Percentiles rank a stretch among this genome's conserved stretches.
Conservation (phyloP, 2,113 vertebrate species). For the Pollimyrus isidori region DNA sequence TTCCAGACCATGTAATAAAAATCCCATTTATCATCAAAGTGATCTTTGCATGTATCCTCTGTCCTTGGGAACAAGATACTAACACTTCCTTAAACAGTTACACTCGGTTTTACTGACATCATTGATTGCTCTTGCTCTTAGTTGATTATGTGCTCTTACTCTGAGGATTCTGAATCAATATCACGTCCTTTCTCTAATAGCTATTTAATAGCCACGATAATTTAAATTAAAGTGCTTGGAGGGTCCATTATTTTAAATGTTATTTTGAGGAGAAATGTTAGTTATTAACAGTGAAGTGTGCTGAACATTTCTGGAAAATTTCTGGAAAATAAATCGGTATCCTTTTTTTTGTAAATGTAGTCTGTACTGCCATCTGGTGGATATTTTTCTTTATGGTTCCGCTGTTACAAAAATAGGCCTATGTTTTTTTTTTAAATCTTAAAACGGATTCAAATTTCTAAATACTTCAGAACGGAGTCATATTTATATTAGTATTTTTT, state of each 20-base stretch:
- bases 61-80: neutral
- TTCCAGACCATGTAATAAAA: neutral
- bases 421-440: neutral
- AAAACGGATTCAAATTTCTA: neutral
- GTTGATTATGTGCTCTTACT: neutral
- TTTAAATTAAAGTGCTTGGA: neutral
- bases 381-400: neutral
- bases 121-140: neutral
- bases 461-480: neutral
- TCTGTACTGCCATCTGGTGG: constrained; percentile 10
- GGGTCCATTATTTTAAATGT: neutral
- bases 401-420: neutral
- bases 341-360: neutral
- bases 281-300: neutral
- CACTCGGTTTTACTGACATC: neutral
- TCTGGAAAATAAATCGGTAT: neutral
- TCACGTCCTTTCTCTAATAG: neutral
- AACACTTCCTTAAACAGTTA: neutral
- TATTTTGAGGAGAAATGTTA: neutral
- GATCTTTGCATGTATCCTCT: neutral
- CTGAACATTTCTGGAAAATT: neutral
- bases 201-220: neutral
- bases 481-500: neutral
- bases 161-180: neutral
- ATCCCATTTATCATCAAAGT: neutral